A percentile compares a stretch with the other conserved stretches of the same genome.
phyloP scores from a whole-genome alignment of 2,797 vertebrate genomes.

The Phataginus tricuspis region DNA sequence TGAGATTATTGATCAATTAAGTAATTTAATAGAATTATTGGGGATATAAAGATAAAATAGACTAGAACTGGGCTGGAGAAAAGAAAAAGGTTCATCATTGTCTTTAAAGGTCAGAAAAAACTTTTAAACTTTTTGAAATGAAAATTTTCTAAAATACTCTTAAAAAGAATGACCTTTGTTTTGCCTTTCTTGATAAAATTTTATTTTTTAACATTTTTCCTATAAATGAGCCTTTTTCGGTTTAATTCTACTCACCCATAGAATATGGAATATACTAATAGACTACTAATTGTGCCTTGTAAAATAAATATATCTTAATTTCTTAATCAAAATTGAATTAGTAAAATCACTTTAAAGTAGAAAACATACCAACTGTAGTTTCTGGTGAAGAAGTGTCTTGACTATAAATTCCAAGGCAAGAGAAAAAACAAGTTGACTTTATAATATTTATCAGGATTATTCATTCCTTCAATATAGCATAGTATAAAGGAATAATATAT shows the following conservation, averaged over 20 bases:
- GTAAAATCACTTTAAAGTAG: not conserved
- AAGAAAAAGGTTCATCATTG: not conserved
- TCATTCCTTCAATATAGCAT: not conserved
- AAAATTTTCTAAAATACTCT: not conserved
- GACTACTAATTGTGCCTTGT: not conserved
- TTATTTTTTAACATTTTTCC: not conserved
- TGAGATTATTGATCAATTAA: not conserved
- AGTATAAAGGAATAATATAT: not conserved
- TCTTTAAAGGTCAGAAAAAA: not conserved
- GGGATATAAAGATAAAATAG: not conserved
- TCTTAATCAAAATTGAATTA: not conserved
- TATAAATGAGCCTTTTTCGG: not conserved
- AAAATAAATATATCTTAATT: not conserved
- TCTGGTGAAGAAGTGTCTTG: not conserved
- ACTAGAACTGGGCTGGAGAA: not conserved
- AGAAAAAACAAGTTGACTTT: not conserved
- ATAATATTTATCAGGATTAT: not conserved
- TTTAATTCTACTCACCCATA: not conserved
- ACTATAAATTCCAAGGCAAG: not conserved
- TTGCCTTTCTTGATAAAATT: not conserved
- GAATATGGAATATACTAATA: not conserved
- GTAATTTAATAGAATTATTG: slow-evolving; percentile 6
- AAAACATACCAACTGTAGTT: not conserved
- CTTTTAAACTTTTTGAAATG: not conserved
- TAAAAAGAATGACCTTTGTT: not conserved